Evolutionary conservation across 2,797 vertebrate species (phyloP).

Genomic region (Sardinella longiceps): DNA sequence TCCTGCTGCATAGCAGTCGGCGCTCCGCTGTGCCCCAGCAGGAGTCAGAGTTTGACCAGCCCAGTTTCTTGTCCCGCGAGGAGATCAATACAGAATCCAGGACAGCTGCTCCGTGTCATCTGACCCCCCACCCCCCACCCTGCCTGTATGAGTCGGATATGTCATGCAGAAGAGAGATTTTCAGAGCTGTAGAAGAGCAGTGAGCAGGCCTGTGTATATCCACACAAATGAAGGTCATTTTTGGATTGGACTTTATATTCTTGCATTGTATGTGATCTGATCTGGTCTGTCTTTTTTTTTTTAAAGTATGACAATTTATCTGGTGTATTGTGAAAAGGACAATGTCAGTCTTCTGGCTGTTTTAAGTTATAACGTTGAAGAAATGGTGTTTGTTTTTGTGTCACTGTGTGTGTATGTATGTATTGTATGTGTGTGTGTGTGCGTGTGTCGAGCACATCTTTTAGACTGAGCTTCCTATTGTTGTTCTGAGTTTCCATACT

Average conservation of each 20-base stretch:
- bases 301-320: constrained; percentile 32
- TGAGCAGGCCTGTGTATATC: background rate
- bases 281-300: background rate
- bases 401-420: background rate
- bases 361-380: constrained; percentile 7
- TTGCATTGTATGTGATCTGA: constrained; percentile 43
- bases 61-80: constrained; percentile 16
- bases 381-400: background rate
- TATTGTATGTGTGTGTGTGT: background rate
- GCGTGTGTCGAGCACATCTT: background rate
- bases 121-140: constrained; percentile 24
- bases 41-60: background rate
- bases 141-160: constrained; percentile 42
- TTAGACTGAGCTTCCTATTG: background rate
- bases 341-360: background rate
- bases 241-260: constrained; percentile 45
- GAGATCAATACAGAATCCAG: constrained; percentile 34
- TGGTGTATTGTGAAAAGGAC: constrained; percentile 14
- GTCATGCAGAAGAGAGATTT: constrained; percentile 22
- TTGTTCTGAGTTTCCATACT: background rate
- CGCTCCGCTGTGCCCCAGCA: background rate
- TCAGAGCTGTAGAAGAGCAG: constrained; percentile 29
- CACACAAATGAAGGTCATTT: constrained; percentile 28
- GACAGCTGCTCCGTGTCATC: constrained; percentile 40
- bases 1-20: background rate